Conservation (phyloP, 2,113 vertebrate species). For the Microtus richardsoni region DNA sequence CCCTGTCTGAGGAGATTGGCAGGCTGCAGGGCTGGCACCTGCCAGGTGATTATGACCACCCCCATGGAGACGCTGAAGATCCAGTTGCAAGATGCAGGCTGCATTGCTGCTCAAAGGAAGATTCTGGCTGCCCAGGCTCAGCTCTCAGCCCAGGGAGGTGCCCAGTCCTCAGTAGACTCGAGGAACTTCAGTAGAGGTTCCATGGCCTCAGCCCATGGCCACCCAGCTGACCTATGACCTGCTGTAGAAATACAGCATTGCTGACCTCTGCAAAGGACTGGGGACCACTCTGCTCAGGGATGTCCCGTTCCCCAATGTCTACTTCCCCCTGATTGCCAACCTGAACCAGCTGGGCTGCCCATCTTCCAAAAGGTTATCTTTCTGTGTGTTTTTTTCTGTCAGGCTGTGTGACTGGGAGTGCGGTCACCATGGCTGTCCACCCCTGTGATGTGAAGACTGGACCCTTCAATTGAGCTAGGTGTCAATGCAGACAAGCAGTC, state of each 20-base stretch:
- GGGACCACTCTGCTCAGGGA: slow-evolving; percentile 98
- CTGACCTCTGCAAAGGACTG: slow-evolving; percentile 96
- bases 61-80: slow-evolving; percentile 99
- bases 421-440: slow-evolving; percentile 95
- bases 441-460: slow-evolving; percentile 97
- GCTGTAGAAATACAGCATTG: slow-evolving; percentile 93
- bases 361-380: slow-evolving; percentile 89
- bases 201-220: slow-evolving; percentile 88
- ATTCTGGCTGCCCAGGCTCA: slow-evolving; percentile 92
- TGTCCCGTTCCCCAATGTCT: slow-evolving; percentile 95
- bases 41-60: slow-evolving; percentile 98
- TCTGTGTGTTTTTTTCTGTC: slow-evolving; percentile 97
- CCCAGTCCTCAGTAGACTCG: slow-evolving; percentile 74
- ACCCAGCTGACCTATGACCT: slow-evolving; percentile 93
- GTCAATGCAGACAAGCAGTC: slow-evolving; percentile 95
- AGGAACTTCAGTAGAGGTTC: slow-evolving; percentile 74
- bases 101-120: slow-evolving; percentile 95
- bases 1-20: slow-evolving; percentile 95
- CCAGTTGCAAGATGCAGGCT: slow-evolving; percentile 96
- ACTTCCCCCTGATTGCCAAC: slow-evolving; percentile 97
- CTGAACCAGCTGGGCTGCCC: slow-evolving; percentile 94
- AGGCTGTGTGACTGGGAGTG: slow-evolving; percentile 93
- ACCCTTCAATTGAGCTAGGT: slow-evolving; percentile 94
- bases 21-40: slow-evolving; percentile 95
- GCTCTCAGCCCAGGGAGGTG: slow-evolving; percentile 67